Base-by-base conservation (phyloP, 2,797 vertebrate genomes). In the Antrozous pallidus region DNA sequence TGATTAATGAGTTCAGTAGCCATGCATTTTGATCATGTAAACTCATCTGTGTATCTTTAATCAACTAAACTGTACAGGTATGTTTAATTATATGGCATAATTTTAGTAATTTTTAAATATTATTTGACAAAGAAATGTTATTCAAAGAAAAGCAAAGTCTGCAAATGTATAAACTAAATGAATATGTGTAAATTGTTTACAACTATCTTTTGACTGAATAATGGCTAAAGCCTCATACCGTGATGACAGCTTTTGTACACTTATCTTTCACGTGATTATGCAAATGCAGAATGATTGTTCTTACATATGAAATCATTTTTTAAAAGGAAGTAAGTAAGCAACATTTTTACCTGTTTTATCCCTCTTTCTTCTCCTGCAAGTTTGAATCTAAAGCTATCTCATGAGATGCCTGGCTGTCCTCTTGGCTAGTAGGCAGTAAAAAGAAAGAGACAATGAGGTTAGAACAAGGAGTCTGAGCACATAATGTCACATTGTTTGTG, bases 21-120 rank as follows among this genome's bases (percentile, higher is more conserved):
- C 31, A 42, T 74, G n/a, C 2, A 90, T 89, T 93, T 96, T 93
- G 42, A 94, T 90, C 73, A 88, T 8, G 71, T 92, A 78, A 82
- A 90, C 22, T 94, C 80, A 88, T 91, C 77, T 40, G 26, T 91
- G 36, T 75, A 61, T 93, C 61, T 92, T 95, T 92, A 88, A 93
- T 91, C 79, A 93, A 58, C 70, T 85, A 88, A 94, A 95, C 84
- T 85, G 33, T 36, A 75, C 36, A 56, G 42, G 45, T 79, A 20
- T 80, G 4, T 88, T 87, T 85, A 90, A 71, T 93, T 84, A 91
- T 10, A 28, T 94, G 31, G 12, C 58, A 24, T 56, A 73, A 83
- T 88, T 90, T 87, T 61, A 33, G 24, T 87, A 42, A 73, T 74
- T 91, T 82, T 87, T 69, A 73, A 49, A 75, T 80, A 38, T 58